These are phyloP conservation scores for Bubalus kerabau DNA, from an alignment of 2,113 vertebrate genomes.

Conservation along the genomic window DNA sequence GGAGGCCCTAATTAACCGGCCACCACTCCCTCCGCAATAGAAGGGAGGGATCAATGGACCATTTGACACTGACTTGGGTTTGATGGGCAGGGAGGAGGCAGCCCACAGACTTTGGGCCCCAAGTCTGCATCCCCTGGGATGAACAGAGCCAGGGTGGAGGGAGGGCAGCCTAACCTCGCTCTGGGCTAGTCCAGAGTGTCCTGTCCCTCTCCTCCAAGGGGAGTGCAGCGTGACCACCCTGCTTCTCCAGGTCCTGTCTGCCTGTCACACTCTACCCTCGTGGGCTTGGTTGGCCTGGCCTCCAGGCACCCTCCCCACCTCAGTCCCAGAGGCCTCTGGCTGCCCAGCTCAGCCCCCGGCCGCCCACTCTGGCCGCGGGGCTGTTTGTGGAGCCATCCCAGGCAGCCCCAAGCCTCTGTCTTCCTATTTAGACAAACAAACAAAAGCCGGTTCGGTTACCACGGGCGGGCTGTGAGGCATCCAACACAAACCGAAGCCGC, in stretches of 20 bases:
- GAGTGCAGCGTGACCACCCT: accelerated
- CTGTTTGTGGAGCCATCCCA: slow-evolving; percentile 42
- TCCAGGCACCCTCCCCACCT: neutral
- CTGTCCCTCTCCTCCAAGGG: neutral
- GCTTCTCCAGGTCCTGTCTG: neutral
- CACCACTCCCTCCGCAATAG: accelerated
- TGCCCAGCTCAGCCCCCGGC: neutral
- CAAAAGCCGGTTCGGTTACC: slow-evolving; percentile 56
- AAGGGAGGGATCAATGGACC: neutral
- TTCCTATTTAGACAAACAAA: slow-evolving; percentile 65
- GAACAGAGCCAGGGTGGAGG: neutral
- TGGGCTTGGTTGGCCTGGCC: neutral
- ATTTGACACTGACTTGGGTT: neutral
- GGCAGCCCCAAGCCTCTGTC: slow-evolving; percentile 36
- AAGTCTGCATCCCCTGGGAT: too few species aligned
- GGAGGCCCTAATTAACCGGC: neutral
- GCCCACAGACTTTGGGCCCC: accelerated
- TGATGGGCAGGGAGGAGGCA: neutral
- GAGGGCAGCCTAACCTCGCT: neutral
- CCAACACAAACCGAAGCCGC: slow-evolving; percentile 42
- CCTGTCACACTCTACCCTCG: neutral
- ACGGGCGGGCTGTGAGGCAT: neutral
- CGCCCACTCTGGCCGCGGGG: neutral
- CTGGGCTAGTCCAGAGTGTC: neutral
- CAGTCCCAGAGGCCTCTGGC: neutral